Evolutionary conservation across 2,888 invertebrate species (phyloP), one percentile per base, ranked within the genome.

Genomic region (Autographa gamma): DNA sequence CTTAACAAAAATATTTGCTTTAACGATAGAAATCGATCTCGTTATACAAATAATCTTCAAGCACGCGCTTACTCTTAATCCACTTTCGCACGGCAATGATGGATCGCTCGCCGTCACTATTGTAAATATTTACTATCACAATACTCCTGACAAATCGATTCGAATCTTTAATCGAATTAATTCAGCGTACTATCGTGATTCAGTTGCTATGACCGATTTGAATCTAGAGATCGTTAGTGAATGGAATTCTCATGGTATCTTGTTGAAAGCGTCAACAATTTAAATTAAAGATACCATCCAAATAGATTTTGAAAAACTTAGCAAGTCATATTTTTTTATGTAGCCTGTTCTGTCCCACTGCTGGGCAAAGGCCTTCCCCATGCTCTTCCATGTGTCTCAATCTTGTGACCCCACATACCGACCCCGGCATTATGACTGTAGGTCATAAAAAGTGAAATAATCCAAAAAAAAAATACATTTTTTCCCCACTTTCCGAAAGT

Each of bases 31-130:
- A 69, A 60, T 1, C 9, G 14, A 48, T n/a, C n/a, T 19, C 19
- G 34, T 31, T 14, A 32, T 19, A 13, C 0, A 19, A 43, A 60
- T 38, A 66, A 64, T 58, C 34, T 25, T 41, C n/a, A 58, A 41
- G 31, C 43, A 59, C 41, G 59, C 43, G 6, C 18, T 48, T 25
- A 4, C 25, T 60, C 68, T 69, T 71, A 76, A 19, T 74, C 72
- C 73, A 85, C 85, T 88, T 86, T 88, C 86, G 80, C 82, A 82
- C 71, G 75, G 25, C 71, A 71, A 78, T 82, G 76, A 84, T 84
- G 77, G 70, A 73, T 76, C 54, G 70, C 60, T 58, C 43, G 63
- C 73, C 71, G 78, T 71, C 74, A 75, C 75, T 72, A 71, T 71
- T 72, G 70, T 79, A 73, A 79, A 82, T 80, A 74, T 83, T 81